Evolutionary conservation across 2,113 vertebrate species (phyloP), one percentile per base, ranked within the genome.

Genomic region (Mus pahari): DNA sequence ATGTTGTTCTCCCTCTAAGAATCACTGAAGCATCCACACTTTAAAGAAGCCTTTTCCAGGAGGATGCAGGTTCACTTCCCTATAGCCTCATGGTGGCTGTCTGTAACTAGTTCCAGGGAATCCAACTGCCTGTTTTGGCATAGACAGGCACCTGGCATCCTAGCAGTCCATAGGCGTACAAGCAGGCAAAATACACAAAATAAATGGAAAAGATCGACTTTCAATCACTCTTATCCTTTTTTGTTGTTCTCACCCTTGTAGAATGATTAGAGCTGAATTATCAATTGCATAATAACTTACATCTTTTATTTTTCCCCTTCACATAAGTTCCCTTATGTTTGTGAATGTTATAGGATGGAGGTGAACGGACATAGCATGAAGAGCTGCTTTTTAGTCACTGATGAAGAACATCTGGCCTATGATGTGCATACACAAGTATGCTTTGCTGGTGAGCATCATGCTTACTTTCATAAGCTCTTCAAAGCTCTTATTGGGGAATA

Each of bases 401-500:
- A 60, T 60, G 58, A 26, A 60, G 36, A 39, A 26, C 22, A 39
- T 39, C 84, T 89, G 58, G 31, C 70, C 53, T 89, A 84, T 96
- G 73, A 93, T 20, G 86, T 86, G 12, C 2, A 33, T 62, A 3
- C 45, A 90, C 39, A 6, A 55, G 0, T 86, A 58, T 73, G 55
- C 39, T 66, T 92, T 92, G 62, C 50, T 95, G 68, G 86, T 55
- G 94, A n/a, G 22, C 6, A 75, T 64, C 86, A 81, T 2, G 39
- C 5, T 81, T 83, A 89, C 60, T 62, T 83, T 50, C 33, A 70
- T 60, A 64, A 8, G 79, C 58, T 71, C 12, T 92, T 92, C 94
- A 96, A 82, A 42, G 39, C 26, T 92, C 78, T 60, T 86, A 89
- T 68, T 75, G 66, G 55, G 93, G 91, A 94, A 92, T 83, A 94